Conservation (phyloP, 2,113 vertebrate genomes). For the Climacteris rufus region DNA sequence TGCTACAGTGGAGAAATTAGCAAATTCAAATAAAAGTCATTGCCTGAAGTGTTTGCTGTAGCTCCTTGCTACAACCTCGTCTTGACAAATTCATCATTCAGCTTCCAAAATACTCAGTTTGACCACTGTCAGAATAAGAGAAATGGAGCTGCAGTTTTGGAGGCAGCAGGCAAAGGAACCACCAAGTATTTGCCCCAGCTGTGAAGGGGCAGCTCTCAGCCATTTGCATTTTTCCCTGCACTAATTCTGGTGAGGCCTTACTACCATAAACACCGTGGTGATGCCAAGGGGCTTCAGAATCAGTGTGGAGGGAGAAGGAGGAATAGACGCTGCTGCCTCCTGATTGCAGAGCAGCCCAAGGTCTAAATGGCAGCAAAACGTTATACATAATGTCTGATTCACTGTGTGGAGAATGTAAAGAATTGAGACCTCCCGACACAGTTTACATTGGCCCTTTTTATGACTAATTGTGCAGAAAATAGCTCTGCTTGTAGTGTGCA, state of each 20-base stretch:
- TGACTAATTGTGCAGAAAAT: conserved; percentile 73
- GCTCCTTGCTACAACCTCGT: background rate
- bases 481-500: conserved; percentile 63
- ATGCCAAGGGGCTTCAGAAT: conserved; percentile 26
- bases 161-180: background rate
- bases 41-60: background rate
- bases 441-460: conserved; percentile 73
- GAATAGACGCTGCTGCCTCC: background rate
- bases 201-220: background rate
- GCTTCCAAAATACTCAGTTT: background rate
- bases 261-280: background rate
- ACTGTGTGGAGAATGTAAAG: conserved; percentile 65
- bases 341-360: conserved; percentile 31
- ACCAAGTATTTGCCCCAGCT: background rate
- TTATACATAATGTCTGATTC: conserved; percentile 61
- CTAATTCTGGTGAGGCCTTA: background rate
- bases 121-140: background rate
- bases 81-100: background rate
- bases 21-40: background rate
- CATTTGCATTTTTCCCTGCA: background rate
- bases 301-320: background rate
- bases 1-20: background rate
- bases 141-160: background rate
- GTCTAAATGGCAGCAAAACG: conserved; percentile 61
- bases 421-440: conserved; percentile 69